Base-by-base conservation (phyloP, 2,113 vertebrate genomes). In the Engystomops pustulosus region DNA sequence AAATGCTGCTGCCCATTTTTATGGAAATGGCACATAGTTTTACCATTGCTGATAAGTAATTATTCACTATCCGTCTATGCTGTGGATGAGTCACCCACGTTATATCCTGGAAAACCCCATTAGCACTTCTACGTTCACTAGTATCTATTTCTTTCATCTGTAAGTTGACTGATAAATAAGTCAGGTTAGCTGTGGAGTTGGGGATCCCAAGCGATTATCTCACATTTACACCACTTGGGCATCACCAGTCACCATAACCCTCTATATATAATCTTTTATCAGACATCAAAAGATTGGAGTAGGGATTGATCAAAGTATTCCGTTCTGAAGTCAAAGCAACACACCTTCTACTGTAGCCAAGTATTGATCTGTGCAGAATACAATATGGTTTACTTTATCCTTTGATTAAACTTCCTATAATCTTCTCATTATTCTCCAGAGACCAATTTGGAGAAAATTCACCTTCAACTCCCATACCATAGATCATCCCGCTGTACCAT, bases 371-470 rank as follows among this genome's bases (percentile, higher is more conserved):
- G 51, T 23, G 30, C 4, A 23, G 20, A 77, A 58, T 77, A 38
- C 74, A 38, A 76, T 47, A 47, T 25, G 11, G 49, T n/a, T 58
- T 58, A 53, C 20, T 77, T 55, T 38, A 17, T 10, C 49, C 32
- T 77, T 77, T 58, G 25, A 55, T 55, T 77, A 58, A 76, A 76
- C 4, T 25, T 45, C 20, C 34, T 34, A 25, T 38, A 60, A 14
- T 41, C 9, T 9, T 60, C 7, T 30, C 32, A n/a, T 45, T 68
- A 44, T 80, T 8, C 60, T n/a, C 25, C 30, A 49, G 62, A 68
- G 60, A 51, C 45, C 62, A 80, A 69, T 80, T 80, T 80, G 23
- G 44, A 69, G 60, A 68, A 67, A 80, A 65, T 9, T 30, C 0
- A 7, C 23, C 32, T 67, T 79, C 12, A 65, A 25, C 38, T 20